phyloP scores from a whole-genome alignment of 92 coral and sea anemone genomes.

The Parazoanthus swiftii region DNA sequence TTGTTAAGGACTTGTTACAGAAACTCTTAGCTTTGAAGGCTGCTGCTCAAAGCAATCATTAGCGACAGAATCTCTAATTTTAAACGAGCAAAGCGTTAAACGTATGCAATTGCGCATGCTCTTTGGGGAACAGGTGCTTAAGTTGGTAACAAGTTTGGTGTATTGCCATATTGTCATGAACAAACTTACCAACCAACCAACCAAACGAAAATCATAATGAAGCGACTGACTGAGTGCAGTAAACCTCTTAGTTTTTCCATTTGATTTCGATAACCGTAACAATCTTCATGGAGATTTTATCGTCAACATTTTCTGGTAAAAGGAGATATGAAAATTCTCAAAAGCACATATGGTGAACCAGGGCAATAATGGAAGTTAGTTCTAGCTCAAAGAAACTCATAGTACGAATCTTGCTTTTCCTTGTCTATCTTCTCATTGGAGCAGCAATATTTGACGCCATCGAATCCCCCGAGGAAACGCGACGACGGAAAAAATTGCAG shows the following conservation, averaged over 20 bases:
- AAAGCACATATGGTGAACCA: conserved; percentile 37
- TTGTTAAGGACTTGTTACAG: neutral
- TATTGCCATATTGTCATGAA: conserved; percentile 76
- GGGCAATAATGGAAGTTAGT: conserved; percentile 79
- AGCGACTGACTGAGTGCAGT: conserved; percentile 3
- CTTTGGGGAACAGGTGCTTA: conserved; percentile 69
- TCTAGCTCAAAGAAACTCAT: conserved; percentile 89
- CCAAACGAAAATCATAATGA: conserved; percentile 36
- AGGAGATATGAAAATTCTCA: conserved; percentile 27
- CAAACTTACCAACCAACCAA: conserved; percentile 80
- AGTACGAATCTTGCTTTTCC: conserved; percentile 81
- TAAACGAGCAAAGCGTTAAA: conserved; percentile 28
- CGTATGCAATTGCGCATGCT: conserved; percentile 55
- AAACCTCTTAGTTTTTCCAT: neutral
- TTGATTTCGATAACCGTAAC: neutral
- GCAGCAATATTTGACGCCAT: conserved; percentile 85
- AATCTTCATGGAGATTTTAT: conserved; percentile 23
- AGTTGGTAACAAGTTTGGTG: conserved; percentile 54
- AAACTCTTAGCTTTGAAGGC: neutral
- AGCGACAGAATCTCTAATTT: conserved; percentile 34
- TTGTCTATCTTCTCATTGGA: conserved; percentile 87
- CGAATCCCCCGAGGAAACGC: conserved; percentile 61
- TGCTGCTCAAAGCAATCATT: conserved; percentile 25
- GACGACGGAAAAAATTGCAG: conserved; percentile 25
- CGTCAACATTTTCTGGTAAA: conserved; percentile 19